These are phyloP conservation scores for Andrena hattorfiana DNA, from an alignment of 2,888 invertebrate genomes.

Conservation along the genomic window DNA sequence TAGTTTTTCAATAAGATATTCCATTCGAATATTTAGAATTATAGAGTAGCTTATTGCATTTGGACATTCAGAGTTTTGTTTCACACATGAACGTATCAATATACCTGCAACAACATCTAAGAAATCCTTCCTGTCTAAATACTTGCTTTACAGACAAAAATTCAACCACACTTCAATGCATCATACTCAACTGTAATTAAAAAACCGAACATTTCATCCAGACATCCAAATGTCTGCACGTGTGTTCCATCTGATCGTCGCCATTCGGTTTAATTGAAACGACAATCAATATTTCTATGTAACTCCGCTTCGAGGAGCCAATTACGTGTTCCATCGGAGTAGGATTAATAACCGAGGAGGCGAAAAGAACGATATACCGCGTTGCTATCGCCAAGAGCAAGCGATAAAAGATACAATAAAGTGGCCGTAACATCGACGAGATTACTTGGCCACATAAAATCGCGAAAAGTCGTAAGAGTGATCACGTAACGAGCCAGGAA, in stretches of 20 bases:
- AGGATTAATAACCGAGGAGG: conserved; percentile 24
- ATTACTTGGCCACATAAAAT: conserved; percentile 23
- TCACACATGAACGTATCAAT: too few relatives aligned
- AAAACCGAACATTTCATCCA: background rate
- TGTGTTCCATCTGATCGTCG: background rate
- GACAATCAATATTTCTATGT: conserved; percentile 5
- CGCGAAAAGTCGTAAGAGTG: background rate
- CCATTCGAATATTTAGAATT: too few relatives aligned
- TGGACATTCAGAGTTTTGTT: too few relatives aligned
- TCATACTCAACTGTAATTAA: background rate
- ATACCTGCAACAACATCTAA: too few relatives aligned
- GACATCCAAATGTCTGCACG: background rate
- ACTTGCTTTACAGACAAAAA: too few relatives aligned
- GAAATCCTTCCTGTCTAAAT: too few relatives aligned
- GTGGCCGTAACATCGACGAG: conserved; percentile 4
- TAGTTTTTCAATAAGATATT: too few relatives aligned
- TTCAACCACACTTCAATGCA: background rate
- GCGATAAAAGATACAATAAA: conserved; percentile 19
- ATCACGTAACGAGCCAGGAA: conserved; percentile 22
- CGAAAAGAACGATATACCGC: conserved; percentile 23
- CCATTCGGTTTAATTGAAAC: conserved; percentile 1
- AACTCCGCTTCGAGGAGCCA: conserved; percentile 10
- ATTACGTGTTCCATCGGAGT: conserved; percentile 14
- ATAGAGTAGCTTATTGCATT: too few relatives aligned
- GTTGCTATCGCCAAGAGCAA: conserved; percentile 11